Base-by-base conservation (phyloP, 2,113 vertebrate genomes). In the Epinephelus fuscoguttatus region DNA sequence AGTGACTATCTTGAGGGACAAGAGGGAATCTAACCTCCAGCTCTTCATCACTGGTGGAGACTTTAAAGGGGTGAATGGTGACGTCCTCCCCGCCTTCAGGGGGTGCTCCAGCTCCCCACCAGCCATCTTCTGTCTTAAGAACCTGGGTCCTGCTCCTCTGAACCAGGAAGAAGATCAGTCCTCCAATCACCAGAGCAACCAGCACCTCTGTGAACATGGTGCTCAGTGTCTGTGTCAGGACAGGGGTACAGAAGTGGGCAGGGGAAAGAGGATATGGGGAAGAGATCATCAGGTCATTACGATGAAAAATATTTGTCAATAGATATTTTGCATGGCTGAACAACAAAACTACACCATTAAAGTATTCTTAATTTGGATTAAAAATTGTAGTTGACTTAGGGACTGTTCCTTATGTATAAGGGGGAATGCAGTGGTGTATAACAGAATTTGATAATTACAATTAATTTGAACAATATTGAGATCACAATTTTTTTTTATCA, bases 121-220 rank as follows among this genome's bases (percentile, higher is more conserved):
- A 98, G 75, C 96, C 96, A 47, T 97, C 94, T 0, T 95, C 93
- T 60, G 95, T 92, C 83, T 95, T 94, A 72, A 97, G 77, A n/a
- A 93, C 91, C 75, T 94, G 91, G 14, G 67, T 91, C 87, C 88
- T 96, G 66, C n/a, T 93, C 61, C 89, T 94, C 77, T 92, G 94
- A 42, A 95, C 80, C 80, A 96, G 80, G 81, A 95, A 92, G 87
- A 68, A 94, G 69, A 96, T 70, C 61, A 97, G 83, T 15, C 94
- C 94, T 76, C 96, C 97, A 19, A 95, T 50, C 12, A 94, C 91
- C 47, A 96, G 23, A 1, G 92, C 94, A 0, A 70, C 81, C 18
- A 95, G 76, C 61, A 96, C 61, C 80, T 95, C 94, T 25, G 89
- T 68, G 40, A 95, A 89, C 95, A 96, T 96, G 87, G 23, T 82